A percentile compares a stretch with the other conserved stretches of the same genome.
phyloP scores from a whole-genome alignment of 2,888 invertebrate genomes.

The Rotaria socialis region DNA sequence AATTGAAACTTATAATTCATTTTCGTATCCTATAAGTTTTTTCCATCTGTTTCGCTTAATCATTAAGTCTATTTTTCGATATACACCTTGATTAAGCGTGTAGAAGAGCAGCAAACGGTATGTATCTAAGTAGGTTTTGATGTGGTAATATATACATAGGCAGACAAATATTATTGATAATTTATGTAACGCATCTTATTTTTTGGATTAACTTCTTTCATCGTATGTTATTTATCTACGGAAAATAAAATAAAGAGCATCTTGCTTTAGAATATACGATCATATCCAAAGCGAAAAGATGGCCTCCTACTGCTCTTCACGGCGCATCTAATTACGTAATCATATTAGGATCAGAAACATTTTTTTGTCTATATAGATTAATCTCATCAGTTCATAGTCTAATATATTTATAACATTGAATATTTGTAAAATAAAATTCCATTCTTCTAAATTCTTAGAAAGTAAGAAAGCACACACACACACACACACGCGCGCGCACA shows the following conservation, averaged over 20 bases:
- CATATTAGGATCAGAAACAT: slow-evolving; percentile 32
- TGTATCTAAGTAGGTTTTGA: not conserved
- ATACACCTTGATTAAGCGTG: not conserved
- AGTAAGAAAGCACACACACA: not conserved
- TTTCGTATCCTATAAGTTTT: not conserved
- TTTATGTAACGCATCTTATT: not conserved
- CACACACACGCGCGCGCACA: too few species aligned
- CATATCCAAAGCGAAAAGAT: not conserved
- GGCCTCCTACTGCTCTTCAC: not conserved
- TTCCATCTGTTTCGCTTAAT: slow-evolving; percentile 2
- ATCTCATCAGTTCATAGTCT: not conserved
- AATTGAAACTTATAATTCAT: not conserved
- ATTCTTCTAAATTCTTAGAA: not conserved
- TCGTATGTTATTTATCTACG: not conserved
- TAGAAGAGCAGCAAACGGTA: not conserved
- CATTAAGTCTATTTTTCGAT: not conserved
- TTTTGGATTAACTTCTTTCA: not conserved
- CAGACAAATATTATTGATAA: not conserved
- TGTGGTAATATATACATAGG: not conserved
- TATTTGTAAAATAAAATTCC: not conserved
- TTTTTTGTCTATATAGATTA: slow-evolving; percentile 17
- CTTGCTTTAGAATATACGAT: not conserved
- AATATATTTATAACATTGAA: not conserved
- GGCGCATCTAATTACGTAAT: slow-evolving; percentile 22
- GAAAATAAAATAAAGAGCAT: not conserved